Evolutionary conservation across 2,888 invertebrate genomes (phyloP).

Genomic region (Chelonus formosanus): DNA sequence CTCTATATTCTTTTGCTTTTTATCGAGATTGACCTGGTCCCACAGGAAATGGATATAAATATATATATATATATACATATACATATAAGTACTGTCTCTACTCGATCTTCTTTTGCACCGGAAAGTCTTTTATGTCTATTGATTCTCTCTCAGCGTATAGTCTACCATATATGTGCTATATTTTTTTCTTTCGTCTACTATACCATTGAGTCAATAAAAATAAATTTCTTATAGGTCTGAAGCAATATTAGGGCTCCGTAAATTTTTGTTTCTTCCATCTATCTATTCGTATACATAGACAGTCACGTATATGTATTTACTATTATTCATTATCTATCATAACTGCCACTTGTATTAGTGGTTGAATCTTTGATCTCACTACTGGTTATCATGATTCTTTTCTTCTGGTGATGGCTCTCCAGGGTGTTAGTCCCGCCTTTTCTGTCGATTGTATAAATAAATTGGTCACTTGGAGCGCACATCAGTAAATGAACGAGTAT

Average conservation of each 20-base stretch:
- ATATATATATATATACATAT: background rate
- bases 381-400: slow-evolving; percentile 34
- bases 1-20: slow-evolving; percentile 44
- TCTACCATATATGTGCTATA: slow-evolving; percentile 3
- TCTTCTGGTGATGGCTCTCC: slow-evolving; percentile 34
- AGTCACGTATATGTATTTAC: background rate
- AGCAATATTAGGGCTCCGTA: slow-evolving; percentile 9
- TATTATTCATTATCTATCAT: slow-evolving; percentile 33
- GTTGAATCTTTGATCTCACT: slow-evolving; percentile 27
- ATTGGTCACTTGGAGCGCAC: background rate
- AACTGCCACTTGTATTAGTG: slow-evolving; percentile 20
- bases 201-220: slow-evolving; percentile 28
- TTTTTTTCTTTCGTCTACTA: slow-evolving; percentile 7
- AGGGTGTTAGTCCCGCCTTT: slow-evolving; percentile 34
- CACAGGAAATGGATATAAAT: slow-evolving; percentile 51
- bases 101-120: no score
- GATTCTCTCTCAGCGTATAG: background rate
- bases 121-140: no score
- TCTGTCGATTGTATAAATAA: slow-evolving; percentile 20
- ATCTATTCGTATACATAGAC: no score
- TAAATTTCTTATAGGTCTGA: slow-evolving; percentile 22
- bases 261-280: background rate
- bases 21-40: slow-evolving; percentile 57
- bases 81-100: background rate
- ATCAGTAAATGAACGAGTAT: no score